Base-by-base conservation (phyloP, 2,113 vertebrate genomes). In the Acanthisitta chloris region DNA sequence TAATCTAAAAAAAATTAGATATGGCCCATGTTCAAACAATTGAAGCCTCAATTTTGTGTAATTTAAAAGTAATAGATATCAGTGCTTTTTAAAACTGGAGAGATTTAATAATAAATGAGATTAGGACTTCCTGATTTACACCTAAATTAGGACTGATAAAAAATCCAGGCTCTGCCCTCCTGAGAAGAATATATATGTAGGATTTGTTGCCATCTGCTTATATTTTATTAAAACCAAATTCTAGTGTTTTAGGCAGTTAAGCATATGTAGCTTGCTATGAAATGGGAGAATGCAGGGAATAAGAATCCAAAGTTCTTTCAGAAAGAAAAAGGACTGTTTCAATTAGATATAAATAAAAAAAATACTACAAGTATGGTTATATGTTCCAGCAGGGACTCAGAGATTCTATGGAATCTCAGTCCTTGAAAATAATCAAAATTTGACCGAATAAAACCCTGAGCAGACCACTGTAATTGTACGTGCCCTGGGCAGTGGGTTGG, bases 401-500 rank as follows among this genome's bases (percentile, higher is more conserved):
- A 48, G 19, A 21, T 3, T 1, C 8, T 66, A 7, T 58, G 13
- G 4, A 29, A 26, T 55, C 5, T 52, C 15, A 8, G 14, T 24
- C 16, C 25, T 17, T 52, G 19, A 73, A 80, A 24, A 48, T 36
- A 18, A 34, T 9, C 5, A 34, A 55, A 70, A 26, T 1, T 52
- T 33, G 19, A 54, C 7, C 0, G 16, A 66, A 26, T 4, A n/a
- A 20, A 36, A 2, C 4, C 16, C 16, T 45, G 26, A 40, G 10
- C 3, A 67, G 17, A 13, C 8, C 6, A 8, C 5, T 28, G 10
- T 62, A 18, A 18, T 3, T 11, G 6, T 1, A 36, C 4, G 1
- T 0, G 1, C 12, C 59, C 17, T 4, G 2, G 31, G 28, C 4
- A 90, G 6, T 13, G 31, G 7, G 5, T 3, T 78, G 59, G 51